Base-by-base conservation (phyloP, 2,888 invertebrate genomes). In the Callyntrura guangdongensis region DNA sequence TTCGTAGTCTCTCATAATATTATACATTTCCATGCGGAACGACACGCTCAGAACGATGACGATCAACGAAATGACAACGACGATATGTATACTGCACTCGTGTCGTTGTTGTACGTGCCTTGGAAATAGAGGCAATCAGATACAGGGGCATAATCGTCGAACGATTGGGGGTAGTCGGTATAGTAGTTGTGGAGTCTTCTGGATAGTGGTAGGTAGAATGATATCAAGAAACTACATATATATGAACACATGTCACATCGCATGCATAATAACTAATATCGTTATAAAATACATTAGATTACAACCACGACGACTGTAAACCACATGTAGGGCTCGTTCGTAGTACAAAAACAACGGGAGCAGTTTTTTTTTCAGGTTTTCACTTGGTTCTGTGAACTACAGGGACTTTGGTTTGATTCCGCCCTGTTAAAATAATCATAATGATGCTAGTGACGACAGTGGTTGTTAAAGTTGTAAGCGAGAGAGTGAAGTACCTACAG, bases 11-110 rank as follows among this genome's bases (percentile, higher is more conserved):
- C 45, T 72, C 12, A 77, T 22, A 49, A 59, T 74, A 85, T 77
- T 86, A 77, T 86, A 77, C 77, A 86, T 77, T 86, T 74, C 77
- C 69, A 84, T 84, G 84, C 84, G 72, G 84, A 72, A 69, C 84
- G 61, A 56, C 84, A 56, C 36, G 36, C 69, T 25, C 84, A 69
- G 53, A 22, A 72, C 36, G 72, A 84, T 69, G 84, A 84, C 27
- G 72, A 72, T 67, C 64, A 67, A 67, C 64, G 64, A 67, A 67
- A 67, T 27, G 64, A 67, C 64, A 67, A 67, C 64, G 22, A 67
- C 64, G 64, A 67, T 17, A 64, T 59, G 56, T 81, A 36, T 56
- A 79, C 25, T 20, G 5, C 56, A 11, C 1, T 45, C 36, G 36
- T 36, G 36, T 36, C 6, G 47, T 36, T 36, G 47, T 14, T 27